Evolutionary conservation across 2,888 invertebrate species (phyloP).

Genomic region (Frankliniella intonsa): DNA sequence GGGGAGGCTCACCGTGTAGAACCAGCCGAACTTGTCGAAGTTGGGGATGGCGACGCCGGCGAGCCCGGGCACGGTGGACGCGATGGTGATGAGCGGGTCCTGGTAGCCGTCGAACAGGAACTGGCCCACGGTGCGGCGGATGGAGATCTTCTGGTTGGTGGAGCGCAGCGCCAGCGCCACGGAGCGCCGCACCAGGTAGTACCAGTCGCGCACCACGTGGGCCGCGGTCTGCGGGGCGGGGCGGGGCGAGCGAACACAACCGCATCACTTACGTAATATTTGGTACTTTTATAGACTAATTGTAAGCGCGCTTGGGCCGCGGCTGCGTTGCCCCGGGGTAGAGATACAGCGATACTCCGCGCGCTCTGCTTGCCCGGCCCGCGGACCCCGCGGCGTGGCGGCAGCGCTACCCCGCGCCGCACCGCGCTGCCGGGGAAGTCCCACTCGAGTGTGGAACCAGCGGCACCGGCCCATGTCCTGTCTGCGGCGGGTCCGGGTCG

Average conservation of each 20-base stretch:
- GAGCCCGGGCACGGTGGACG: conserved; percentile 38
- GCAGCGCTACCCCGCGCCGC: not conserved
- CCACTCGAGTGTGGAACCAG: not conserved
- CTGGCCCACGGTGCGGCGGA: conserved; percentile 62
- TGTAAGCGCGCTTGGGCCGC: no score
- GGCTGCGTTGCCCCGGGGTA: not conserved
- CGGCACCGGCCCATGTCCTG: no score
- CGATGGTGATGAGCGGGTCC: conserved; percentile 61
- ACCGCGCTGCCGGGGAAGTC: not conserved
- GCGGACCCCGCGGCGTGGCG: not conserved
- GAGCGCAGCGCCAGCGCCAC: conserved; percentile 48
- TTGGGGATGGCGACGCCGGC: conserved; percentile 45
- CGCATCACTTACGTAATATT: no score
- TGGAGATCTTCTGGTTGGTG: conserved; percentile 41
- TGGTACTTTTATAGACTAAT: no score
- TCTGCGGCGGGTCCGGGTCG: not conserved
- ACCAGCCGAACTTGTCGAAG: conserved; percentile 80
- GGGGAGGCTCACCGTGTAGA: conserved; percentile 54
- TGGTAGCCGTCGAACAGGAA: conserved; percentile 76
- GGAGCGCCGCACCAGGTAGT: conserved; percentile 33
- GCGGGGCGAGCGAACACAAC: conserved; percentile 2
- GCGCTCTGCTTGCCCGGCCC: not conserved
- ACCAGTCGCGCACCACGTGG: conserved; percentile 53
- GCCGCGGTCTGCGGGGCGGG: conserved; percentile 53
- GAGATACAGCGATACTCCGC: not conserved